A percentile compares a stretch with the other conserved stretches of the same genome.
These are phyloP conservation scores for Drosophila elegans DNA, from an alignment of 1,140 invertebrate genomes.

Conservation along the genomic window DNA sequence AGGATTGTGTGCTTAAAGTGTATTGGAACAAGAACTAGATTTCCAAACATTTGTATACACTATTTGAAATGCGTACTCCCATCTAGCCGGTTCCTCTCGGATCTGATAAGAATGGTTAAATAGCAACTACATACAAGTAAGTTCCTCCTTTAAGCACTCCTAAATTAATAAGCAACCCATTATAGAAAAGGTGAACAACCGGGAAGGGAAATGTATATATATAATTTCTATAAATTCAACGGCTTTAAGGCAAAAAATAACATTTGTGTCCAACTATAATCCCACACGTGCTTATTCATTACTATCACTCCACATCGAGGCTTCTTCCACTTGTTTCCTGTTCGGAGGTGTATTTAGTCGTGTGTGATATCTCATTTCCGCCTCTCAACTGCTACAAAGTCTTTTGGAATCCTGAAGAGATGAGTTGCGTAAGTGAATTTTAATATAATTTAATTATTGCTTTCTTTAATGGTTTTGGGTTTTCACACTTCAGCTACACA, in stretches of 20 bases:
- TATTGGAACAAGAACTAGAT: no score
- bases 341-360: constrained; percentile 64
- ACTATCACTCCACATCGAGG: not conserved
- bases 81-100: no score
- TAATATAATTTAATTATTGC: not conserved
- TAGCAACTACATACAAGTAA: no score
- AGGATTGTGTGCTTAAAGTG: no score
- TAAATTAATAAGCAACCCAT: no score
- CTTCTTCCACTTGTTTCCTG: constrained; percentile 35
- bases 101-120: no score
- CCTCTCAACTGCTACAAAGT: constrained; percentile 9
- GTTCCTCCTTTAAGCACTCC: no score
- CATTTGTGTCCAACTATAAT: constrained; percentile 1
- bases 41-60: no score
- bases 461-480: not conserved
- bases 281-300: constrained; percentile 2
- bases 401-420: not conserved
- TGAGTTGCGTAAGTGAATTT: not conserved
- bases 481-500: not conserved
- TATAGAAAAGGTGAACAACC: no score
- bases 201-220: no score
- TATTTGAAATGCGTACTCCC: no score
- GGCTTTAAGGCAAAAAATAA: not conserved
- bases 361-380: constrained; percentile 78
- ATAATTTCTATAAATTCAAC: not conserved